Base-by-base conservation (phyloP, 2,113 vertebrate species). In the Mesembrinibis cayennensis region DNA sequence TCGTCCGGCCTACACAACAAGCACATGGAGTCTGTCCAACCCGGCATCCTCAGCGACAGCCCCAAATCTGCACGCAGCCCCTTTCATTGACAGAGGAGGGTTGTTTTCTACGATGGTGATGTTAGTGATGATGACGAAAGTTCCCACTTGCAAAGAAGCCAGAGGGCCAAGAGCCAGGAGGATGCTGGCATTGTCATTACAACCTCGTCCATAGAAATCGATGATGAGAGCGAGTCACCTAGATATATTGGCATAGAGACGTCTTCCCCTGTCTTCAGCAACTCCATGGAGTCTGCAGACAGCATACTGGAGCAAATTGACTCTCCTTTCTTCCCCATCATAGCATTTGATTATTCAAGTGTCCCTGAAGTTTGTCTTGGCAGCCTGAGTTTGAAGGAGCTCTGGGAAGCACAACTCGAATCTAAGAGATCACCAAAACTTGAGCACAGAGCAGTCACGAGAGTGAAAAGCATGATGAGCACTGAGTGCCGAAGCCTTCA, bases 391-490 rank as follows among this genome's bases (percentile, higher is more conserved):
- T 90, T 98, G 56, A 98, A 95, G 72, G 98, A 97, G 38, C 96
- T 95, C 56, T 95, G 97, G 12, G 98, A 98, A 27, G 96, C 94
- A 50, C 98, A 98, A 9, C 52, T 98, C 3, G 99, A 99, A 81
- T 97, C 98, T 3, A 98, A 98, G 95, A 98, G 98, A 65, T 99
- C 99, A 0, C 99, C 99, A 44, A 99, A 99, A 95, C 90, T 99
- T 53, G 99, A 99, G 85, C 98, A 98, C 95, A 99, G 98, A 97
- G 98, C 98, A 13, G 97, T 98, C 44, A 97, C 97, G 0, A 97
- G 98, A 47, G 98, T 98, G 52, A 99, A 98, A 95, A 98, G 98
- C 87, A 98, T 98, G 96, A 98, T 98, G 97, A 98, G 98, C 91
- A 98, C 89, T 2, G 98, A 99, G 91, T 98, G 97, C 49, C 93